Base-by-base conservation (phyloP, 2,888 invertebrate species). In the Cotesia congregata region DNA sequence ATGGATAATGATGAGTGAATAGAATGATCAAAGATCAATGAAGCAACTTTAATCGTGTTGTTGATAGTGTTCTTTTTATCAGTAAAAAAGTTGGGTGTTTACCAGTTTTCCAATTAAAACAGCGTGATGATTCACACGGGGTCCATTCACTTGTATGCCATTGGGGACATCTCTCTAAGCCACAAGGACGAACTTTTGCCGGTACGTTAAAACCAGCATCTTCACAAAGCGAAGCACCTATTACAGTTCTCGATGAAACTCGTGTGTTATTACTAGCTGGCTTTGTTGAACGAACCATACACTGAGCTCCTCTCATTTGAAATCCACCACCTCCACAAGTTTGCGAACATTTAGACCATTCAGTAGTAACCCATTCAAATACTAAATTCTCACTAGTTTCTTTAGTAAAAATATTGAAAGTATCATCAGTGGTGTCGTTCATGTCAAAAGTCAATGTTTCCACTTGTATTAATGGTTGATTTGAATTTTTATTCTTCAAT, bases 311-410 rank as follows among this genome's bases (percentile, higher is more conserved):
- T 83, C 94, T 92, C 87, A 93, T 93, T 89, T 92, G 92, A 82
- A 91, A 91, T 1, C 96, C 97, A 74, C 92, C 92, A 64, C 94
- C 94, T 0, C 96, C 96, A 85, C 97, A 98, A 0, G 93, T 93
- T 81, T 95, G 94, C 1, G 95, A 95, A 87, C 98, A 98, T 12
- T 93, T 92, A 0, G 96, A 95, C 98, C 98, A 98, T 7, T 94
- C 94, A 0, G 95, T 94, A 9, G 94, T 93, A 86, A 93, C 91
- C 97, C 97, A 97, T 81, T 93, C 93, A 87, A 95, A 96, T 83
- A 93, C 90, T 81, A 93, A 85, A 84, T 91, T 84, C 17, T 86
- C 84, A 39, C 82, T 82, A 72, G 83, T 83, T 78, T 80, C 83
- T 80, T 87, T 88, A 60, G 86, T 87, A 17, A 88, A 84, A 59